Evolutionary conservation across 92 coral and sea anemone species (phyloP).

Genomic region (Phenganax marumi): DNA sequence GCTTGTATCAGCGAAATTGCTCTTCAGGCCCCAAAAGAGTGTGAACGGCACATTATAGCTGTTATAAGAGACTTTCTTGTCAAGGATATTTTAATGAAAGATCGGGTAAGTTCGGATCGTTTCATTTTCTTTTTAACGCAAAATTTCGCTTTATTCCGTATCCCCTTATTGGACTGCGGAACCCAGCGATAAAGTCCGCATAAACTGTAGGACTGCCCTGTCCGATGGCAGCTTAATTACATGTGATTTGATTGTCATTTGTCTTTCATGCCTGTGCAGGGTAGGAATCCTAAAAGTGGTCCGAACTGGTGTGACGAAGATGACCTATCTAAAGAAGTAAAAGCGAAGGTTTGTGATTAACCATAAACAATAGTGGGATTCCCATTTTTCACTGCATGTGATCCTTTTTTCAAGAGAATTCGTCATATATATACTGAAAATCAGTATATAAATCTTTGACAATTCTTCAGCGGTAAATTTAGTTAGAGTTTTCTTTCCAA

Average conservation of each 20-base stretch:
- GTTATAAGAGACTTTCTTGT: constrained; percentile 87
- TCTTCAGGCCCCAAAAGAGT: constrained; percentile 69
- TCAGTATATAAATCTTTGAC: too few relatives aligned
- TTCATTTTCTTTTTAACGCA: neutral
- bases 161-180: neutral
- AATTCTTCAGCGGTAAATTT: too few relatives aligned
- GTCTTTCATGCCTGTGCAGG: constrained; percentile 45
- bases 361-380: neutral
- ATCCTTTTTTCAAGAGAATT: too few relatives aligned
- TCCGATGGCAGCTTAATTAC: too few relatives aligned
- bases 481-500: too few relatives aligned
- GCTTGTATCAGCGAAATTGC: constrained; percentile 83
- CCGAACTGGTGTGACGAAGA: constrained; percentile 76
- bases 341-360: constrained; percentile 69
- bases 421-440: too few relatives aligned
- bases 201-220: neutral
- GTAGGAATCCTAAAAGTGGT: constrained; percentile 17
- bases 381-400: too few relatives aligned
- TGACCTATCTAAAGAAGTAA: constrained; percentile 78
- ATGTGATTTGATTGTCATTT: neutral
- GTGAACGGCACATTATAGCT: constrained; percentile 68
- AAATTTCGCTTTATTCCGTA: too few relatives aligned
- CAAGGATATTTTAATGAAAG: constrained; percentile 84
- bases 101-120: constrained; percentile 64
- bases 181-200: neutral